Conservation (phyloP, 2,888 invertebrate species). For the Craniophora ligustri region DNA sequence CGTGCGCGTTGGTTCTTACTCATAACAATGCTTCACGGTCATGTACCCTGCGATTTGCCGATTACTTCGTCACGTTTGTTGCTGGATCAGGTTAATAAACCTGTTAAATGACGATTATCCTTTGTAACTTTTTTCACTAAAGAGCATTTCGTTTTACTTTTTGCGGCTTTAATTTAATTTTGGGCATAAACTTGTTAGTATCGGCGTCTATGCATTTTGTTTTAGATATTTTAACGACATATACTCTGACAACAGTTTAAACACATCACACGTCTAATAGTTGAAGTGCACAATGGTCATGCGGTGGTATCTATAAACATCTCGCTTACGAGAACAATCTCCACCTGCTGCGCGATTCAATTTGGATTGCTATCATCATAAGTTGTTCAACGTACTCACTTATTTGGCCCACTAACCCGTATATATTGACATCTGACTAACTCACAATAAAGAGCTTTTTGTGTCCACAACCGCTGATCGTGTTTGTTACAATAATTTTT, state of each 20-base stretch:
- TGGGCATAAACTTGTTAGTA: slow-evolving; percentile 47
- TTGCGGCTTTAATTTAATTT: slow-evolving; percentile 55
- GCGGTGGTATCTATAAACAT: slow-evolving; percentile 29
- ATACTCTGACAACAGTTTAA: slow-evolving; percentile 20
- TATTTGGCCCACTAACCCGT: slow-evolving; percentile 79
- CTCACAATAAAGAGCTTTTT: slow-evolving; percentile 72
- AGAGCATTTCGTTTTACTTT: slow-evolving; percentile 58
- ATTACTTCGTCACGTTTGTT: slow-evolving; percentile 77
- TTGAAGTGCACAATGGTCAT: slow-evolving; percentile 18
- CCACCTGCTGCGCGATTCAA: slow-evolving; percentile 81
- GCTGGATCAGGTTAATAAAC: slow-evolving; percentile 79
- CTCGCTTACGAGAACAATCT: slow-evolving; percentile 65
- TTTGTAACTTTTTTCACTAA: slow-evolving; percentile 57
- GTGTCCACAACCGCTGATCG: slow-evolving; percentile 57
- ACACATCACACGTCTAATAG: slow-evolving; percentile 13
- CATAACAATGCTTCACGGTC: slow-evolving; percentile 76
- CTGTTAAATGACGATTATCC: slow-evolving; percentile 71
- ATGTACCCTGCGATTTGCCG: slow-evolving; percentile 77
- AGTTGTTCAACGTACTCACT: slow-evolving; percentile 65
- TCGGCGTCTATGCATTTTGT: slow-evolving; percentile 35
- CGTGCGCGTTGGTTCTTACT: slow-evolving; percentile 70
- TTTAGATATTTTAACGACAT: slow-evolving; percentile 1
- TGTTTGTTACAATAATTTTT: slow-evolving; percentile 55
- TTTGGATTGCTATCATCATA: slow-evolving; percentile 77
- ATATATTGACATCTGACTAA: slow-evolving; percentile 69